Evolutionary conservation across 2,888 invertebrate species (phyloP).

Genomic region (Perizoma flavofasciatum): DNA sequence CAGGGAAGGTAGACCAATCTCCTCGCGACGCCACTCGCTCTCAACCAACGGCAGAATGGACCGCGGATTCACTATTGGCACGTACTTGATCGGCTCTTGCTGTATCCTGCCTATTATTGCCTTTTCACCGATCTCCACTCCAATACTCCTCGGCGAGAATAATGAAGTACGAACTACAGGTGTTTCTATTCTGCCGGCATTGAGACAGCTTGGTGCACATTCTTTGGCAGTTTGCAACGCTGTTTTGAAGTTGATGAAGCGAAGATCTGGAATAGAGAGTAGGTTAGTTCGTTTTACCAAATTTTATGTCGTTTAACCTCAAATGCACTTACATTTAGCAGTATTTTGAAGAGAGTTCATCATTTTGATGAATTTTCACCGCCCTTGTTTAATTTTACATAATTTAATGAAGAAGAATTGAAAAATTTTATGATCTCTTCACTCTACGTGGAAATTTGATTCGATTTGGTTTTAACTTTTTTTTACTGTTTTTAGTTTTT

Average conservation of each 20-base stretch:
- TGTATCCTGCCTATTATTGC: conserved; percentile 49
- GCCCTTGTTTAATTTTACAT: neutral
- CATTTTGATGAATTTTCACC: conserved; percentile 41
- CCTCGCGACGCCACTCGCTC: conserved; percentile 70
- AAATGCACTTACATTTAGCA: conserved; percentile 72
- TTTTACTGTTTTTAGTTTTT: no score
- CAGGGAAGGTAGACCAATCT: conserved; percentile 73
- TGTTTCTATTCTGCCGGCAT: conserved; percentile 43
- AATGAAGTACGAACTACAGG: conserved; percentile 36
- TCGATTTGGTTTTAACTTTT: no score
- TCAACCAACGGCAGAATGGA: conserved; percentile 73
- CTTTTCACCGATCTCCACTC: conserved; percentile 63
- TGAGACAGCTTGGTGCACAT: conserved; percentile 48
- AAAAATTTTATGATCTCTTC: no score
- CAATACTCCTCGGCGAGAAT: conserved; percentile 64
- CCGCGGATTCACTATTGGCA: conserved; percentile 73
- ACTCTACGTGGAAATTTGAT: no score
- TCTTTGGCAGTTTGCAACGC: conserved; percentile 62
- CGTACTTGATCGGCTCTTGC: conserved; percentile 67
- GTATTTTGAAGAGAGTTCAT: conserved; percentile 70
- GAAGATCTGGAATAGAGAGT: conserved; percentile 61
- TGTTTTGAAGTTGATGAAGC: conserved; percentile 64
- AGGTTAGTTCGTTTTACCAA: neutral
- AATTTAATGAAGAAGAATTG: neutral
- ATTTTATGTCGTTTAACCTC: conserved; percentile 52